Percentiles rank a stretch among this genome's conserved stretches.
These are phyloP conservation scores for Mobula birostris DNA, from an alignment of 2,113 vertebrate genomes.

Conservation along the genomic window DNA sequence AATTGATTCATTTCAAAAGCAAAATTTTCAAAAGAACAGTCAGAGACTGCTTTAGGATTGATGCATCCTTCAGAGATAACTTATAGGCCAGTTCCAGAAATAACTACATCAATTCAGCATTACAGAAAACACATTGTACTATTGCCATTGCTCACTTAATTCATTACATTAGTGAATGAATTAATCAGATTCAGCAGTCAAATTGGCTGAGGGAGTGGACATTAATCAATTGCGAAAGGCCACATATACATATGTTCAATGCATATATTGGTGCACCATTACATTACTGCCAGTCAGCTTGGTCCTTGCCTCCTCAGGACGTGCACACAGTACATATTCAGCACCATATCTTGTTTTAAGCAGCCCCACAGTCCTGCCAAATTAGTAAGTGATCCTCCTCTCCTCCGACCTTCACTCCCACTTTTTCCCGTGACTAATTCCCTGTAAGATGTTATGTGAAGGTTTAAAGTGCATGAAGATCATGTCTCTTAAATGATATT, in stretches of 20 bases:
- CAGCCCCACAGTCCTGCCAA: background rate
- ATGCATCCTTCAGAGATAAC: background rate
- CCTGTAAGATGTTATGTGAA: background rate
- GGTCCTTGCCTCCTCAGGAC: background rate
- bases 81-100: background rate
- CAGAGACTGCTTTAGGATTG: background rate
- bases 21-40: background rate
- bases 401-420: background rate
- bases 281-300: too few species aligned
- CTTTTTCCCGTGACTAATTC: background rate
- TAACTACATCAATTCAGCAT: background rate
- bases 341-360: background rate
- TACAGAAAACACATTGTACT: background rate
- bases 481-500: too few species aligned
- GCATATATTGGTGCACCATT: background rate
- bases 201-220: background rate
- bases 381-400: background rate
- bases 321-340: background rate
- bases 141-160: background rate
- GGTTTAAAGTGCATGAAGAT: background rate
- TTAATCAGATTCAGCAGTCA: conserved; percentile 11
- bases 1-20: background rate
- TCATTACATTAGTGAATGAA: background rate
- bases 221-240: background rate
- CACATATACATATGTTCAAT: background rate